Conservation (phyloP, 2,888 invertebrate genomes). For the Venustoraphidia nigricollis region DNA sequence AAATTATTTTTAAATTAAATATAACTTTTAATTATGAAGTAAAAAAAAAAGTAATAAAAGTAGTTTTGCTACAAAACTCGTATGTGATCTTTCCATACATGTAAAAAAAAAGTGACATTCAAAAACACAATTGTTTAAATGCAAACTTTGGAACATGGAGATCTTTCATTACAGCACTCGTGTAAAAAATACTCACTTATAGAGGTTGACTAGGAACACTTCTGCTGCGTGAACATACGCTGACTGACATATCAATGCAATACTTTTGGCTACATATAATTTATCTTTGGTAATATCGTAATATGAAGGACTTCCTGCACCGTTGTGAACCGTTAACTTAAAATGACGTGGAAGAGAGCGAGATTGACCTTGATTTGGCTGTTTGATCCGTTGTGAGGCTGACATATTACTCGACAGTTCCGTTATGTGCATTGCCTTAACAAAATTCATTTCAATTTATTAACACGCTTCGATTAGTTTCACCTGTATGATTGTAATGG, state of each 20-base stretch:
- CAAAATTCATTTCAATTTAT: conserved; percentile 12
- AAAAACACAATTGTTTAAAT: too few relatives aligned
- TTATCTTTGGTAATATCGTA: conserved; percentile 91
- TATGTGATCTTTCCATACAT: too few relatives aligned
- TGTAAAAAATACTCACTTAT: conserved; percentile 41
- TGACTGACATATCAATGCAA: conserved; percentile 81
- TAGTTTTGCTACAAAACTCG: too few relatives aligned
- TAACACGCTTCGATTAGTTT: too few relatives aligned
- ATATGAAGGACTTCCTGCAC: conserved; percentile 65
- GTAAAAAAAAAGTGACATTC: too few relatives aligned
- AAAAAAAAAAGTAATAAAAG: too few relatives aligned
- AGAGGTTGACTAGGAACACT: conserved; percentile 74
- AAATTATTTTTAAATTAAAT: too few relatives aligned
- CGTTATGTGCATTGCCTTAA: conserved; percentile 76
- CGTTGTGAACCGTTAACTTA: conserved; percentile 62
- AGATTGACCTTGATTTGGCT: conserved; percentile 57
- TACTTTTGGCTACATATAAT: conserved; percentile 88
- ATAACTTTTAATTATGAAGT: too few relatives aligned
- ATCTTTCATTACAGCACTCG: background rate
- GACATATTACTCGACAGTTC: conserved; percentile 73
- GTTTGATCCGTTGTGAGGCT: conserved; percentile 38
- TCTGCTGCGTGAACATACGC: conserved; percentile 80
- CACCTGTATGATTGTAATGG: too few relatives aligned
- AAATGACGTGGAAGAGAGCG: conserved; percentile 81
- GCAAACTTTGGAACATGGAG: too few relatives aligned